A percentile compares a stretch with the other conserved stretches of the same genome.
These are phyloP conservation scores for Drosophila parvula DNA, from an alignment of 1,140 invertebrate genomes.

Conservation along the genomic window DNA sequence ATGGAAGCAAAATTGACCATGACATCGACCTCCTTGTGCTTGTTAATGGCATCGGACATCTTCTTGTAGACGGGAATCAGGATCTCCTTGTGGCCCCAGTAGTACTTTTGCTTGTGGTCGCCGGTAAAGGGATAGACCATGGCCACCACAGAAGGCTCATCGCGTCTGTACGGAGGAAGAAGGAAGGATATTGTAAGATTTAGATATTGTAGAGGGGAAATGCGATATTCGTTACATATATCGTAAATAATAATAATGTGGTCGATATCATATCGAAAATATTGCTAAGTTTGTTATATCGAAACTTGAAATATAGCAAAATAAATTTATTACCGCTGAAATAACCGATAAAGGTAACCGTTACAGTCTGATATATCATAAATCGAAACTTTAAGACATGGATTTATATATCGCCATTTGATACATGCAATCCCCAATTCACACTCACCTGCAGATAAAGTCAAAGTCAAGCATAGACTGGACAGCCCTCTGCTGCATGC, in stretches of 20 bases:
- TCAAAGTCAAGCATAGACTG: slow-evolving; percentile 99
- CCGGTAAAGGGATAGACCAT: slow-evolving; percentile 99
- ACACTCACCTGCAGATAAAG: slow-evolving; percentile 93
- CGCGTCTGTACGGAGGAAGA: slow-evolving; percentile 89
- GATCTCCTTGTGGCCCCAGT: slow-evolving; percentile 99
- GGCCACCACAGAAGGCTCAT: slow-evolving; percentile 95
- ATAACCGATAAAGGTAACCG: too few species aligned
- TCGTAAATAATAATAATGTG: too few species aligned
- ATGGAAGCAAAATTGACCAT: slow-evolving; percentile 99
- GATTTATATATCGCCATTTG: too few species aligned
- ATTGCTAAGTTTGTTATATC: too few species aligned
- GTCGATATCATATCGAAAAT: too few species aligned
- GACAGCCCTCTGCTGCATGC: slow-evolving; percentile 99
- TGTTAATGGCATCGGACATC: slow-evolving; percentile 98
- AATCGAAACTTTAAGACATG: too few species aligned
- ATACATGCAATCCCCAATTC: slow-evolving; percentile 73
- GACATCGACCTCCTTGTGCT: slow-evolving; percentile 97
- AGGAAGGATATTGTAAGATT: neutral
- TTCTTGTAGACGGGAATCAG: slow-evolving; percentile 97
- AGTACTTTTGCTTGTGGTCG: slow-evolving; percentile 99
- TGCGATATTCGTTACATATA: too few species aligned
- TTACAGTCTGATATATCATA: too few species aligned
- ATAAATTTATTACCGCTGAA: too few species aligned
- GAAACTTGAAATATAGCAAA: too few species aligned
- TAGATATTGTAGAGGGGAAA: too few species aligned